Conservation (phyloP, 2,888 invertebrate genomes). For the Epinotia nisella region DNA sequence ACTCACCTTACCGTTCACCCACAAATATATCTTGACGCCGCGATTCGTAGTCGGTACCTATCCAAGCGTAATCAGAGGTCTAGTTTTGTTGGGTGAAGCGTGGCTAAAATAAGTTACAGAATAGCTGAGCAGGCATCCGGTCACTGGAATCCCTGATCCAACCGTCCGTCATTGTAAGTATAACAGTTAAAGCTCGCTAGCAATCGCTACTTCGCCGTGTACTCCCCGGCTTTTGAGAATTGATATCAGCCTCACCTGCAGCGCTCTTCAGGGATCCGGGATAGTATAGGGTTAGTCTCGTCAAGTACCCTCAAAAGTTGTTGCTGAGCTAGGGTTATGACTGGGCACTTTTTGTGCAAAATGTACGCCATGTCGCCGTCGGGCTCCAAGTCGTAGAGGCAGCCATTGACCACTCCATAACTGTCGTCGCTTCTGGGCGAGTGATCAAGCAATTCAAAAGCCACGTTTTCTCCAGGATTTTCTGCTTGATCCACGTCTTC, state of each 20-base stretch:
- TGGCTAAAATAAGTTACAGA: no score
- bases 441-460: slow-evolving; percentile 8
- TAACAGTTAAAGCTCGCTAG: no score
- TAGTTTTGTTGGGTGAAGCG: no score
- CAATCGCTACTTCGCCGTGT: no score
- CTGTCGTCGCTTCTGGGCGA: slow-evolving; percentile 62
- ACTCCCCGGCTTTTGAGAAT: neutral
- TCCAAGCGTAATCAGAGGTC: no score
- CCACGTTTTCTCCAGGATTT: slow-evolving; percentile 1
- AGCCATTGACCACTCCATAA: slow-evolving; percentile 51
- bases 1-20: no score
- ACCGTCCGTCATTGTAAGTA: no score
- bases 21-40: no score
- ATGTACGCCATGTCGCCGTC: slow-evolving; percentile 72
- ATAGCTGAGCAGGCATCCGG: no score
- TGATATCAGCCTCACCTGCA: slow-evolving; percentile 62
- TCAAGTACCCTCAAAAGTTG: slow-evolving; percentile 72
- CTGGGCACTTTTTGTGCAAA: slow-evolving; percentile 76
- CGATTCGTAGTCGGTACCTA: no score
- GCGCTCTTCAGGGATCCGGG: slow-evolving; percentile 62
- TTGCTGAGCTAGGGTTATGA: slow-evolving; percentile 72
- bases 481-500: slow-evolving; percentile 52
- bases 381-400: slow-evolving; percentile 67
- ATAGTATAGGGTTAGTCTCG: slow-evolving; percentile 69
- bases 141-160: no score